Conservation (phyloP, 2,888 invertebrate genomes). For the Caenorhabditis becei region DNA sequence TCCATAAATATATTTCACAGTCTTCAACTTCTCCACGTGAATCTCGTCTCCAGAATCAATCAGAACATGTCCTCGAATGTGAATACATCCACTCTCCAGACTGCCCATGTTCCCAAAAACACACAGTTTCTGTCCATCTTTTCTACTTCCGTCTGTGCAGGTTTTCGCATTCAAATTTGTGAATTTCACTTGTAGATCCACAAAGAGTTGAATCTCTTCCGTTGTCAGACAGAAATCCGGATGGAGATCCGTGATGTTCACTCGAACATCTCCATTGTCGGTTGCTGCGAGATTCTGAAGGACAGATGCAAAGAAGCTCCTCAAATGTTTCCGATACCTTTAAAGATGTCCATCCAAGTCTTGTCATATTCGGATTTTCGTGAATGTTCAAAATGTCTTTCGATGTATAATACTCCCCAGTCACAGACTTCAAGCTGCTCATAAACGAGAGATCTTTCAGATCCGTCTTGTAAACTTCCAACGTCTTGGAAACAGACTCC, state of each 20-base stretch:
- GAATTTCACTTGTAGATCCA: background rate
- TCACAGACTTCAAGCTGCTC: background rate
- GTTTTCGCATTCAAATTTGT: background rate
- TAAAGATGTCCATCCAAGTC: background rate
- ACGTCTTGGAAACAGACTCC: too few relatives aligned
- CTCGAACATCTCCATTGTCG: background rate
- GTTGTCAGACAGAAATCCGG: conserved; percentile 17
- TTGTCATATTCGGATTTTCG: conserved; percentile 7
- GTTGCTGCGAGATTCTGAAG: background rate
- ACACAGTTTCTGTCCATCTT: conserved; percentile 8
- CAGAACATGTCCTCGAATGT: background rate
- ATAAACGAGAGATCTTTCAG: background rate
- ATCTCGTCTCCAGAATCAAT: conserved; percentile 10
- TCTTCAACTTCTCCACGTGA: conserved; percentile 12
- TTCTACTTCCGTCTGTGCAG: conserved; percentile 3
- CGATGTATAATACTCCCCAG: background rate
- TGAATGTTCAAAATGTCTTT: background rate
- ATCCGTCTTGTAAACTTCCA: background rate
- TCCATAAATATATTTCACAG: background rate
- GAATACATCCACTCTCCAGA: conserved; percentile 10
- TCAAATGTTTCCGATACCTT: background rate
- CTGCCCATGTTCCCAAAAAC: conserved; percentile 17
- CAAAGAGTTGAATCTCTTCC: conserved; percentile 2
- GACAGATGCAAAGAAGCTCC: background rate
- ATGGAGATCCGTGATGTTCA: background rate